These are phyloP conservation scores for Pseudanteris insignis DNA, from an alignment of 2,888 invertebrate genomes.

Conservation along the genomic window DNA sequence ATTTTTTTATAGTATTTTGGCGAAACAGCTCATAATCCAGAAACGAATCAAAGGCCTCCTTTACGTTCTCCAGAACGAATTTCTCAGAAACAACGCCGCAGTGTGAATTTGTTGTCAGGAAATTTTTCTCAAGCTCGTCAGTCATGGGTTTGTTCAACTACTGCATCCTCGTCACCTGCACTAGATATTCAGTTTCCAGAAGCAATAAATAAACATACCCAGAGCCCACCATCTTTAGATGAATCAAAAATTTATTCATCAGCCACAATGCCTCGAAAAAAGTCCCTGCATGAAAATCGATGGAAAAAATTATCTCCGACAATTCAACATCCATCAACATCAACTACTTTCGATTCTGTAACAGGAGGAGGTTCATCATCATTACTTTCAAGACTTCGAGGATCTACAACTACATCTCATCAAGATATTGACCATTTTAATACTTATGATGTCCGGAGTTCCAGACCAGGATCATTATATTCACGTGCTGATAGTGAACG, in stretches of 20 bases:
- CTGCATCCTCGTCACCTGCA: conserved; percentile 49
- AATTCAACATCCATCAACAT: conserved; percentile 2
- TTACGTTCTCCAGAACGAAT: conserved; percentile 67
- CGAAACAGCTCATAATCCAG: conserved; percentile 89
- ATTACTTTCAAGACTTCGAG: conserved; percentile 7
- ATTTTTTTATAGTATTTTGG: conserved; percentile 87
- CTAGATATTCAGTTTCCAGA: conserved; percentile 50
- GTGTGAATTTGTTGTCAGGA: conserved; percentile 65
- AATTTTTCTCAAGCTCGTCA: conserved; percentile 62
- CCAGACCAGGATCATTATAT: conserved; percentile 66
- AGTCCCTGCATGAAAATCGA: conserved; percentile 10
- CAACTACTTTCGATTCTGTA: neutral
- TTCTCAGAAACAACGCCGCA: conserved; percentile 67
- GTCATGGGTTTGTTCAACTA: conserved; percentile 61
- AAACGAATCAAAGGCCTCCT: conserved; percentile 78
- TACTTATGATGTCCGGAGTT: conserved; percentile 52
- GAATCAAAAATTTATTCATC: conserved; percentile 25
- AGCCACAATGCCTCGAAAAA: conserved; percentile 25
- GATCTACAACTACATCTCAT: conserved; percentile 16
- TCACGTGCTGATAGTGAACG: conserved; percentile 65
- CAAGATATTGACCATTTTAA: conserved; percentile 49
- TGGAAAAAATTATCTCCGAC: conserved; percentile 23
- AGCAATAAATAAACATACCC: conserved; percentile 5
- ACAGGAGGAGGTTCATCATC: conserved; percentile 9
- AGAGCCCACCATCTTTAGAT: conserved; percentile 7